Percentiles rank a stretch among this genome's conserved stretches.
Evolutionary conservation across 2,888 invertebrate species (phyloP).

Genomic region (Epistrophe eligans): DNA sequence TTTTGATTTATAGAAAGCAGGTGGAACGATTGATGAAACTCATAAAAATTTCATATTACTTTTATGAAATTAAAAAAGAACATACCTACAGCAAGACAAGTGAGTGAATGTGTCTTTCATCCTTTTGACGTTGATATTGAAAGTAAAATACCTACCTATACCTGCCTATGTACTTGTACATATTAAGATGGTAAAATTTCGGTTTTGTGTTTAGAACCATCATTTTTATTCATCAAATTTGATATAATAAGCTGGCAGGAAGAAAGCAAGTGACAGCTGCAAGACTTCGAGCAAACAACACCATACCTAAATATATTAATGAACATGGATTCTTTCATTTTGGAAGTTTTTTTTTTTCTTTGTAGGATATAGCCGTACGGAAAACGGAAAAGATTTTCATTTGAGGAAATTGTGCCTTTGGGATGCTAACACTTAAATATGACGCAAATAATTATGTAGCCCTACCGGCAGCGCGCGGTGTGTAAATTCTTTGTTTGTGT

Average conservation of each 20-base stretch:
- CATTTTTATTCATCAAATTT: conserved; percentile 52
- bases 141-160: not conserved
- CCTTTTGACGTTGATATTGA: conserved; percentile 33
- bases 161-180: not conserved
- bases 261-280: conserved; percentile 58
- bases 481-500: not conserved
- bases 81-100: not conserved
- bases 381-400: conserved; percentile 39
- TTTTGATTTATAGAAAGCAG: conserved; percentile 73
- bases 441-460: conserved; percentile 43
- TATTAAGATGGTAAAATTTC: not conserved
- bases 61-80: conserved; percentile 65
- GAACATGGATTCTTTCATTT: conserved; percentile 35
- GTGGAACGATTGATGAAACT: conserved; percentile 68
- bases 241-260: conserved; percentile 31
- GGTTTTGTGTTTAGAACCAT: conserved; percentile 13
- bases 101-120: conserved; percentile 20
- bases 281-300: conserved; percentile 37
- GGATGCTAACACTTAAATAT: conserved; percentile 37
- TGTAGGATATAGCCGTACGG: not conserved
- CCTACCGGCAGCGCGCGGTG: not conserved
- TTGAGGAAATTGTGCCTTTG: conserved; percentile 43
- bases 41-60: conserved; percentile 66
- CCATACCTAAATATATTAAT: conserved; percentile 29
- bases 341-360: not conserved